Percentiles rank a stretch among this genome's conserved stretches.
These are phyloP conservation scores for Erannis defoliaria DNA, from an alignment of 2,888 invertebrate species.

Conservation along the genomic window DNA sequence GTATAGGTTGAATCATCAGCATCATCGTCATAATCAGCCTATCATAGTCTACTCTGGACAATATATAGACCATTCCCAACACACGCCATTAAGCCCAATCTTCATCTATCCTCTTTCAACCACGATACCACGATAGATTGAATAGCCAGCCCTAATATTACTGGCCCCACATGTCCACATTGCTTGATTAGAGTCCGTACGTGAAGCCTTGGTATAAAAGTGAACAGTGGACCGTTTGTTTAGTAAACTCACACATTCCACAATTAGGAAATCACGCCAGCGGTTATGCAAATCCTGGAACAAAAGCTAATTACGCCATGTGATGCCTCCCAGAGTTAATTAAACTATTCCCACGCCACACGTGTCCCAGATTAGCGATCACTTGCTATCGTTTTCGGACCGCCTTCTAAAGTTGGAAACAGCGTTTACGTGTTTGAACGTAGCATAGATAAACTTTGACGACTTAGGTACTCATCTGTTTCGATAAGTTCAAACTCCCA, in stretches of 20 bases:
- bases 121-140: no score
- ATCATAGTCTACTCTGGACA: no score
- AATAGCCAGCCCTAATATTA: no score
- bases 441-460: background rate
- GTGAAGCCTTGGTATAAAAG: background rate
- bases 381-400: constrained; percentile 12
- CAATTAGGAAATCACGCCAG: constrained; percentile 22
- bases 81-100: no score
- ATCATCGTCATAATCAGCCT: no score
- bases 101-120: no score
- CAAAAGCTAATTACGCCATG: constrained; percentile 25
- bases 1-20: no score
- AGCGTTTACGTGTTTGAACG: background rate
- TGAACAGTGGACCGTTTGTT: background rate
- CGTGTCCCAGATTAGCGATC: constrained; percentile 30
- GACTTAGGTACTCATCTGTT: background rate
- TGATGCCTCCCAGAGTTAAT: constrained; percentile 29
- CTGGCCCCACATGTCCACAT: no score
- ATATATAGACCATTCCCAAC: no score
- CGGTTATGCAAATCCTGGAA: constrained; percentile 26
- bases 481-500: background rate
- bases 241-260: constrained; percentile 10
- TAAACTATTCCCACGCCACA: constrained; percentile 43
- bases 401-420: constrained; percentile 6
- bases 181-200: no score